Conservation (phyloP, 1,140 invertebrate species). For the Drosophila takahashii region DNA sequence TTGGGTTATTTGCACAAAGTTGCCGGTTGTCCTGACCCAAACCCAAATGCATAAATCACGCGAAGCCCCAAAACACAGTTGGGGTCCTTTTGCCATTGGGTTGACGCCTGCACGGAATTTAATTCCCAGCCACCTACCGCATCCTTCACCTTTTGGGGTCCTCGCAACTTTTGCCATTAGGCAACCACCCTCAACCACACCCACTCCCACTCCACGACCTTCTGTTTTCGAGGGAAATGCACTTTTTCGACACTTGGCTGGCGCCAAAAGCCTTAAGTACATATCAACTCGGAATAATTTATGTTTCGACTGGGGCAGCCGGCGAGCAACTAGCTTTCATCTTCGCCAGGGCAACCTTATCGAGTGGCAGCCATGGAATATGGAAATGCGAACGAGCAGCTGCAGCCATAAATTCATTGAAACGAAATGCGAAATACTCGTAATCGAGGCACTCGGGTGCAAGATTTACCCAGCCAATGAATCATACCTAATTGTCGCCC, state of each 20-base stretch:
- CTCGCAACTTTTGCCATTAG: slow-evolving; percentile 68
- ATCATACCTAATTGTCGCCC: slow-evolving; percentile 48
- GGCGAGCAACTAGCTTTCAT: slow-evolving; percentile 2
- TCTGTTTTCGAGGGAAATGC: slow-evolving; percentile 44
- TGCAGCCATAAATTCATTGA: slow-evolving; percentile 61
- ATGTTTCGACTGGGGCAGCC: slow-evolving; percentile 41
- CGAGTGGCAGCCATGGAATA: slow-evolving; percentile 40
- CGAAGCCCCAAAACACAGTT: slow-evolving; percentile 46
- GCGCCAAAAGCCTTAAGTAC: slow-evolving; percentile 62
- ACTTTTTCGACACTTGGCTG: slow-evolving; percentile 57
- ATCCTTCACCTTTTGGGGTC: slow-evolving; percentile 51
- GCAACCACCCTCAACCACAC: neutral
- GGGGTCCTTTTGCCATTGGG: slow-evolving; percentile 23
- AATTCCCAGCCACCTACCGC: slow-evolving; percentile 39
- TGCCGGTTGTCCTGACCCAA: slow-evolving; percentile 38
- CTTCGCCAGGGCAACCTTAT: slow-evolving; percentile 37
- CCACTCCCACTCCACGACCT: neutral
- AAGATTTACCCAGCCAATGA: slow-evolving; percentile 40
- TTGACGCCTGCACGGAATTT: slow-evolving; percentile 49
- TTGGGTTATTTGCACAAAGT: slow-evolving; percentile 65
- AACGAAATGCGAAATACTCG: slow-evolving; percentile 30
- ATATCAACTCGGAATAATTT: slow-evolving; percentile 72
- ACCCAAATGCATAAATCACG: slow-evolving; percentile 77
- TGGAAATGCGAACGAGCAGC: slow-evolving; percentile 53
- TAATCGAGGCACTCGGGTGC: slow-evolving; percentile 4